Conservation (phyloP, 2,113 vertebrate species). For the Todiramphus chloris region DNA sequence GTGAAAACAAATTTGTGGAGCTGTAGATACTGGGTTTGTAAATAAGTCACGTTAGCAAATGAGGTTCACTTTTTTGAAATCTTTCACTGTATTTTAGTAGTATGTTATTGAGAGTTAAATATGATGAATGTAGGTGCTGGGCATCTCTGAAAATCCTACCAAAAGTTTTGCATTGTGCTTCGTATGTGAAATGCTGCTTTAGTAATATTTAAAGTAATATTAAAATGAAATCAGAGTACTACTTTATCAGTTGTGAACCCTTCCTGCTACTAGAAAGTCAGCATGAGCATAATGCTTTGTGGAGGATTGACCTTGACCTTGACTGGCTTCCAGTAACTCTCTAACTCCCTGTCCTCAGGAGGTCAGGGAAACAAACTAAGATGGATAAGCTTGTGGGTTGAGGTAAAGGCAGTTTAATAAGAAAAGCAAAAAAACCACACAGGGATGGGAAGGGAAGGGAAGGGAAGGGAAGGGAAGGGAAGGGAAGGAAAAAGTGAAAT, state of each 20-base stretch:
- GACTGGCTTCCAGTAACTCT: background rate
- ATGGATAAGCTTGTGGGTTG: background rate
- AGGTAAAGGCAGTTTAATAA: background rate
- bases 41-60: background rate
- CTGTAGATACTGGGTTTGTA: background rate
- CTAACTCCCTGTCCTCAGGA: background rate
- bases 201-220: background rate
- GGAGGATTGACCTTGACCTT: background rate
- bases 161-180: background rate
- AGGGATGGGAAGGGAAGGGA: too few relatives aligned
- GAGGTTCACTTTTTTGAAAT: background rate
- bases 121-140: background rate
- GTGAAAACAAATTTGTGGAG: background rate
- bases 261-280: background rate
- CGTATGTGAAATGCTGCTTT: background rate
- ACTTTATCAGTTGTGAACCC: background rate
- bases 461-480: background rate
- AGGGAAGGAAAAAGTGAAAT: background rate
- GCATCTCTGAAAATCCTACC: background rate
- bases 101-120: background rate
- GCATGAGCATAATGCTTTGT: background rate
- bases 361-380: background rate
- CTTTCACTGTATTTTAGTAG: background rate
- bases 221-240: conserved; percentile 23
- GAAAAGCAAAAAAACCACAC: background rate